These are phyloP conservation scores for Drosophila subquinaria DNA, from an alignment of 2,888 invertebrate species.

Conservation along the genomic window DNA sequence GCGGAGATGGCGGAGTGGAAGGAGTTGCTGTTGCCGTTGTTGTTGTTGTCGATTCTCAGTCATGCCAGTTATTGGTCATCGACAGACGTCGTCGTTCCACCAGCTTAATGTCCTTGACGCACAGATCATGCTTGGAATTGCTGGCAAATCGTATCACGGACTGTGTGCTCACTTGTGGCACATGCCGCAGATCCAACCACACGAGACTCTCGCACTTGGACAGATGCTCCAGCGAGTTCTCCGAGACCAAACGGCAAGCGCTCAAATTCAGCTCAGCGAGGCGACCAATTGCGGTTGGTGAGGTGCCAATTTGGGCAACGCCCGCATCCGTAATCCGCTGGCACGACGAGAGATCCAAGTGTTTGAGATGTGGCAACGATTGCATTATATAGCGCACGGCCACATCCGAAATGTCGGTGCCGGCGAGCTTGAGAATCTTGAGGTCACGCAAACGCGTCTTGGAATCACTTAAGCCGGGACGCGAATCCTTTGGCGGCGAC, in stretches of 20 bases:
- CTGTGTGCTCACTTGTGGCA: conserved; percentile 92
- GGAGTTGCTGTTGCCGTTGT: background rate
- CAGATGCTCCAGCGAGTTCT: conserved; percentile 92
- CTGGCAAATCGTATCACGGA: conserved; percentile 94
- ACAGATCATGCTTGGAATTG: conserved; percentile 91
- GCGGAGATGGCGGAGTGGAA: background rate
- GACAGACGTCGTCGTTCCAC: conserved; percentile 86
- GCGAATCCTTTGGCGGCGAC: conserved; percentile 93
- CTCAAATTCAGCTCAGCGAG: conserved; percentile 92
- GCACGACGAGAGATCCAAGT: conserved; percentile 94
- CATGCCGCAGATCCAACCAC: conserved; percentile 92
- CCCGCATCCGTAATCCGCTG: conserved; percentile 95
- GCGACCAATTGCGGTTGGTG: conserved; percentile 89
- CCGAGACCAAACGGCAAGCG: conserved; percentile 93
- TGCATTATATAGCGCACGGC: conserved; percentile 89
- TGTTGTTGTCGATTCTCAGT: conserved; percentile 53
- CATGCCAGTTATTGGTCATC: conserved; percentile 50
- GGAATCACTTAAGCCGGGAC: conserved; percentile 91
- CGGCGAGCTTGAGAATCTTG: conserved; percentile 91
- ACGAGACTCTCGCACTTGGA: conserved; percentile 90
- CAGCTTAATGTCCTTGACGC: conserved; percentile 92
- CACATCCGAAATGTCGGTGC: conserved; percentile 96
- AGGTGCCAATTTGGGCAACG: conserved; percentile 93
- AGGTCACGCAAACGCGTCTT: conserved; percentile 92
- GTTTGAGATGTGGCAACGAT: conserved; percentile 90